A percentile compares a stretch with the other conserved stretches of the same genome.
Conservation (phyloP, 2,113 vertebrate genomes). For the Neomonachus schauinslandi region DNA sequence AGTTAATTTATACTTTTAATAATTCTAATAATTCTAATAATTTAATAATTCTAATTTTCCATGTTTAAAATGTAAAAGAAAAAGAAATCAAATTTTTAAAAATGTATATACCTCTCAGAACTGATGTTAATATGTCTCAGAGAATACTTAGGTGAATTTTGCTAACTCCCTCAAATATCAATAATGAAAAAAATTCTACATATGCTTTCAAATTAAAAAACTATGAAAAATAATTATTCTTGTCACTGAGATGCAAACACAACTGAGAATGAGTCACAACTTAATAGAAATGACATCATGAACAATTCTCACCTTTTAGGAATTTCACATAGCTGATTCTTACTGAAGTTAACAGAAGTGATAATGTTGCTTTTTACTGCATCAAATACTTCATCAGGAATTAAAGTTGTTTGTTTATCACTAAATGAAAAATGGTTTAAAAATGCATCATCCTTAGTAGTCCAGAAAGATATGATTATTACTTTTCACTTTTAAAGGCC, state of each 20-base stretch:
- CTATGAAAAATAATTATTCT: neutral
- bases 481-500: constrained; percentile 20
- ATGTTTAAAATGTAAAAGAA: constrained; percentile 18
- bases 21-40: constrained; percentile 49
- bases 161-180: neutral
- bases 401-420: constrained; percentile 88
- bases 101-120: neutral
- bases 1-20: constrained; percentile 15
- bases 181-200: neutral
- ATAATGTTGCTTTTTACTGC: constrained; percentile 85
- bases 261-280: neutral
- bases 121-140: neutral
- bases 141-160: neutral
- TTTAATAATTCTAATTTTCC: neutral
- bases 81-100: neutral
- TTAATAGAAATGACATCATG: neutral
- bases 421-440: constrained; percentile 81
- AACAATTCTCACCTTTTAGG: constrained; percentile 89
- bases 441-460: constrained; percentile 39
- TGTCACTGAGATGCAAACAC: neutral
- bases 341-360: constrained; percentile 93
- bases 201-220: neutral
- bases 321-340: constrained; percentile 91
- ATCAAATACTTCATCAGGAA: constrained; percentile 92
- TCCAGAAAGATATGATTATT: neutral